These are phyloP conservation scores for Lepidurus couesii DNA, from an alignment of 1,140 invertebrate species.

Conservation along the genomic window DNA sequence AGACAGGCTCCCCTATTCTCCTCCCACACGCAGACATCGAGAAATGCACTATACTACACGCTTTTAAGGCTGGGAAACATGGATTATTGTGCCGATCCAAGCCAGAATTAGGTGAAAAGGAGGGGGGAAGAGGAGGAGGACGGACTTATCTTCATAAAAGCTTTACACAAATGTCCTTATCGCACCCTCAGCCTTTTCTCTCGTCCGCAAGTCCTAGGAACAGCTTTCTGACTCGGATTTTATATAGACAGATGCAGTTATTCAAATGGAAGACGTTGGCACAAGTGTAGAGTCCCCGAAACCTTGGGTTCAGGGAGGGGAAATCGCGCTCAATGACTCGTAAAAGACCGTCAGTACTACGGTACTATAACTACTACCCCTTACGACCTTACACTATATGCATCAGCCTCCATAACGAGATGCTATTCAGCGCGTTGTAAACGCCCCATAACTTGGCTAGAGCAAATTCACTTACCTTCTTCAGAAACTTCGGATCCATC, in stretches of 20 bases:
- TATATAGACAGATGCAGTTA: background rate
- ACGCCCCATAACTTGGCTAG: background rate
- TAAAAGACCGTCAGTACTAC: background rate
- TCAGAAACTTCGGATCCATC: constrained; percentile 9
- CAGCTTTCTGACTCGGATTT: background rate
- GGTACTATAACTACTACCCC: too few species aligned
- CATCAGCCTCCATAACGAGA: background rate
- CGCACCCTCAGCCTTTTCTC: background rate
- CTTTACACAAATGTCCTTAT: background rate
- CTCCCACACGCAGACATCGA: background rate
- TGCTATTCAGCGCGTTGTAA: background rate
- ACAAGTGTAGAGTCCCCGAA: background rate
- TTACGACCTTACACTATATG: background rate
- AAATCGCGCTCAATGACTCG: constrained; percentile 3
- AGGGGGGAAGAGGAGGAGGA: too few species aligned
- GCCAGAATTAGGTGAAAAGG: background rate
- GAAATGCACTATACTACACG: too few species aligned
- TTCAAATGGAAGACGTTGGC: background rate
- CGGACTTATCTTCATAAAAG: background rate
- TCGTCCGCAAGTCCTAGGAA: background rate
- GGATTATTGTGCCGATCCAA: background rate
- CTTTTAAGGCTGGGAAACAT: background rate
- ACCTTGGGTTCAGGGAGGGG: background rate
- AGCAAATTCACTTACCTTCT: constrained; percentile 14
- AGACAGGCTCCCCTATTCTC: background rate